Percentiles rank a stretch among this genome's conserved stretches.
Conservation (phyloP, 2,888 invertebrate species). For the Deilephila elpenor region DNA sequence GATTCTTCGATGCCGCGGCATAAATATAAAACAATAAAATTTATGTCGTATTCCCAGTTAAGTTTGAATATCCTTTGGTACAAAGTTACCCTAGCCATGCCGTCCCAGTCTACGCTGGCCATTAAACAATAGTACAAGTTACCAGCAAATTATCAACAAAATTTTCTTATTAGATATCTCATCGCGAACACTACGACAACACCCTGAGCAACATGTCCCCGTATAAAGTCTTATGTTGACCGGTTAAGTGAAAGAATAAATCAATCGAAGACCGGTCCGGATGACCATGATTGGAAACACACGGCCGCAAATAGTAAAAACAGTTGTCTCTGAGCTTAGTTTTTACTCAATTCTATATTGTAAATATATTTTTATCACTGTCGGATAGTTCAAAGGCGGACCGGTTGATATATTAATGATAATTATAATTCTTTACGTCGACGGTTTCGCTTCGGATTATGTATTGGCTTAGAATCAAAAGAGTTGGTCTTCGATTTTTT, state of each 20-base stretch:
- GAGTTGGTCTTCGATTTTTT: too few relatives aligned
- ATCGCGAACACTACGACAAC: constrained; percentile 16
- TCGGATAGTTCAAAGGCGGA: constrained; percentile 6
- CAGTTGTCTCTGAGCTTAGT: constrained; percentile 25
- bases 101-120: too few relatives aligned
- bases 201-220: constrained; percentile 16
- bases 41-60: too few relatives aligned
- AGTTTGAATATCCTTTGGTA: too few relatives aligned
- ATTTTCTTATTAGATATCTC: constrained; percentile 9
- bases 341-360: constrained; percentile 26
- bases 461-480: too few relatives aligned
- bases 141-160: background rate
- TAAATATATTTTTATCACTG: constrained; percentile 7
- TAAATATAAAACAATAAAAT: too few relatives aligned
- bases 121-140: background rate
- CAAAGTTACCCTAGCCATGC: too few relatives aligned
- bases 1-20: too few relatives aligned
- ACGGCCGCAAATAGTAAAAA: constrained; percentile 29
- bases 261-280: constrained; percentile 34
- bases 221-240: constrained; percentile 30
- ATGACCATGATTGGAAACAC: constrained; percentile 32
- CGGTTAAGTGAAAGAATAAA: constrained; percentile 32
- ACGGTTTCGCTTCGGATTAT: too few relatives aligned
- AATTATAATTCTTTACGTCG: background rate
- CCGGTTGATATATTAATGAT: constrained; percentile 6